phyloP scores from a whole-genome alignment of 2,113 vertebrate genomes.

The Alligator mississippiensis region DNA sequence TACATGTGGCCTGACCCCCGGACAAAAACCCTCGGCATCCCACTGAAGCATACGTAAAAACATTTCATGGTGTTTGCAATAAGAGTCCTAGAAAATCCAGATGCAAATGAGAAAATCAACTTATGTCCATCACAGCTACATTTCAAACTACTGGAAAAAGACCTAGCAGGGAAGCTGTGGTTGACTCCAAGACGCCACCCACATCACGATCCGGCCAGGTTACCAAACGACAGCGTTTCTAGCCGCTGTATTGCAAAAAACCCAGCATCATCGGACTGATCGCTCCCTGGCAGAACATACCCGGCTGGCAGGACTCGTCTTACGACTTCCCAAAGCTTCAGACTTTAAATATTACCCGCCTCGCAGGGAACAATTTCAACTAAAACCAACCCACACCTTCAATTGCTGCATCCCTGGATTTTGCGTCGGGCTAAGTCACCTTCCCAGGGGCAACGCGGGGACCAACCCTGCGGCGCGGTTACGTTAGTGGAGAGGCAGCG shows the following conservation, averaged over 20 bases:
- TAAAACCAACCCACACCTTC: not conserved
- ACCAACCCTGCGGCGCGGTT: no score
- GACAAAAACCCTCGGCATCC: slow-evolving; percentile 37
- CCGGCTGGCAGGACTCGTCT: not conserved
- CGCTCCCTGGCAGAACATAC: not conserved
- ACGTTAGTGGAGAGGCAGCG: no score
- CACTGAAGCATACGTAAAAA: slow-evolving; percentile 26
- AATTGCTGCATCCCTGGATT: not conserved
- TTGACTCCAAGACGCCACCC: slow-evolving; percentile 54
- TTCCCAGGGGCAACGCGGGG: no score
- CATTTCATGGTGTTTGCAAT: slow-evolving; percentile 24
- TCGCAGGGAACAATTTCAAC: not conserved
- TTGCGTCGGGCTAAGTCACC: not conserved
- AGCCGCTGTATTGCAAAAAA: slow-evolving; percentile 47
- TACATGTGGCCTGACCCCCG: slow-evolving; percentile 24
- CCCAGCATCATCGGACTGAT: slow-evolving; percentile 10
- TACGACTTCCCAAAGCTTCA: not conserved
- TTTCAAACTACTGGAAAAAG: slow-evolving; percentile 60
- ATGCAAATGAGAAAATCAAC: slow-evolving; percentile 67
- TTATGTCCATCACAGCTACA: slow-evolving; percentile 6
- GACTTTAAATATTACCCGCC: slow-evolving; percentile 4
- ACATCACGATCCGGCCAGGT: slow-evolving; percentile 36
- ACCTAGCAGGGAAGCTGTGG: slow-evolving; percentile 58
- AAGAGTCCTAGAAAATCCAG: slow-evolving; percentile 63
- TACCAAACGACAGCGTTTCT: slow-evolving; percentile 36